These are phyloP conservation scores for Girardinichthys multiradiatus DNA, from an alignment of 2,113 vertebrate species.

Conservation along the genomic window DNA sequence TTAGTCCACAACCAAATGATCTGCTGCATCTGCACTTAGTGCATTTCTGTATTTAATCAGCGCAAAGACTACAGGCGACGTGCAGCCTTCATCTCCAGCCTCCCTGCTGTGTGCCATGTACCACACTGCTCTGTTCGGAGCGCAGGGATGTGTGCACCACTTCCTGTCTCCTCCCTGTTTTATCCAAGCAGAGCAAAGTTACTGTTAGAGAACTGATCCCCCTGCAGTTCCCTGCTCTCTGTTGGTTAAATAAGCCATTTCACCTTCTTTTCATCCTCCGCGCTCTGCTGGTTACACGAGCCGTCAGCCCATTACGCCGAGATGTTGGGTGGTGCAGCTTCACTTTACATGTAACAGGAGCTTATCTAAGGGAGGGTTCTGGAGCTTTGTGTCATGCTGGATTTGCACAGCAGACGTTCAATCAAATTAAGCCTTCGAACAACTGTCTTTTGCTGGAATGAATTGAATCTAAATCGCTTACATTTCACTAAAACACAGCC, in stretches of 20 bases:
- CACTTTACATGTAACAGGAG: conserved; percentile 24
- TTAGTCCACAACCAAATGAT: conserved; percentile 12
- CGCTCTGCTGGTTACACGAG: conserved; percentile 71
- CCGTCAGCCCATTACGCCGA: conserved; percentile 63
- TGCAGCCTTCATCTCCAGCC: conserved; percentile 18
- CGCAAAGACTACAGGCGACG: conserved; percentile 13
- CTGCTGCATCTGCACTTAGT: conserved; percentile 14
- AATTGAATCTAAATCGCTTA: not conserved
- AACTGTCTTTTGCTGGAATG: not conserved
- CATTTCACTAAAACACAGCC: not conserved
- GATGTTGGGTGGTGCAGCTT: conserved; percentile 33
- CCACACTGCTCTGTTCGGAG: conserved; percentile 34
- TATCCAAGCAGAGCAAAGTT: conserved; percentile 72
- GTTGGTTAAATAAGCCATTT: conserved; percentile 77
- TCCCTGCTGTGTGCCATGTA: conserved; percentile 31
- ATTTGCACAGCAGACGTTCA: conserved; percentile 25
- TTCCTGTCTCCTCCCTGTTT: conserved; percentile 68
- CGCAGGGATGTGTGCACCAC: conserved; percentile 36
- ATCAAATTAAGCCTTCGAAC: conserved; percentile 1
- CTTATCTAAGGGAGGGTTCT: conserved; percentile 30
- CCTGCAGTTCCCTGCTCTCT: conserved; percentile 64
- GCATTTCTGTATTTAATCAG: conserved; percentile 21
- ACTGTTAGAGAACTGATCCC: conserved; percentile 69
- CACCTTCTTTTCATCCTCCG: conserved; percentile 66
- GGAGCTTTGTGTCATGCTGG: conserved; percentile 15